Base-by-base conservation (phyloP, 2,888 invertebrate species). In the Athrips mouffetella region DNA sequence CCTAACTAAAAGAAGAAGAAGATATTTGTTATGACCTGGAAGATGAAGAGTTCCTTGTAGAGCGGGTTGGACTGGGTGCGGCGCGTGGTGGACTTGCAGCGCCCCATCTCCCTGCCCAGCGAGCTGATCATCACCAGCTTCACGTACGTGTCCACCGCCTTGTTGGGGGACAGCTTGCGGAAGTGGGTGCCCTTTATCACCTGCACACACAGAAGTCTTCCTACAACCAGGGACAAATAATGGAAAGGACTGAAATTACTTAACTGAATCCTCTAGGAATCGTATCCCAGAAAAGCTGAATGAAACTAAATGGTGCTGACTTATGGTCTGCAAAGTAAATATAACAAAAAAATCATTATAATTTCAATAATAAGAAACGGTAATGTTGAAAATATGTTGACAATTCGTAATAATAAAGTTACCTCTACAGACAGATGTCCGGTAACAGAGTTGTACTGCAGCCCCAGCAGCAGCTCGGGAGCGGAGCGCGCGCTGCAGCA, bases 21-120 rank as follows among this genome's bases (percentile, higher is more conserved):
- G 2, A 2, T n/a, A 27, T n/a, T 8, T 27, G n/a, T 11, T n/a
- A 16, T 70, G 77, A 95, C 96, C 91, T 98, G 98, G 86, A 98
- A 98, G 84, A 98, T 94, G 77, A 98, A 98, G 2, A 96, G 96
- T 84, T 98, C 98, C 80, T 98, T 98, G 79, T 96, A 98, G 8
- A 98, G 91, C 30, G 98, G 98, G 90, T 98, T 98, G 41, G 98
- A 97, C 82, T 98, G 97, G 8, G 97, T 96, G 45, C 98, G 91
- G 58, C 96, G 90, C 10, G 97, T 93, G 47, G 96, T 96, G 29
- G 98, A 97, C 89, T 98, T 98, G 75, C 96, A 95, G 57, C 96
- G 92, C 0, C 96, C 95, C 87, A 98, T 93, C 86, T 98, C 97
- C 86, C 96, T 95, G 13, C 98, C 97, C 61, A 95, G 95, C 63